Percentiles rank a stretch among this genome's conserved stretches.
Evolutionary conservation across 1,140 invertebrate species (phyloP).

Genomic region (Trichonephila inaurata): DNA sequence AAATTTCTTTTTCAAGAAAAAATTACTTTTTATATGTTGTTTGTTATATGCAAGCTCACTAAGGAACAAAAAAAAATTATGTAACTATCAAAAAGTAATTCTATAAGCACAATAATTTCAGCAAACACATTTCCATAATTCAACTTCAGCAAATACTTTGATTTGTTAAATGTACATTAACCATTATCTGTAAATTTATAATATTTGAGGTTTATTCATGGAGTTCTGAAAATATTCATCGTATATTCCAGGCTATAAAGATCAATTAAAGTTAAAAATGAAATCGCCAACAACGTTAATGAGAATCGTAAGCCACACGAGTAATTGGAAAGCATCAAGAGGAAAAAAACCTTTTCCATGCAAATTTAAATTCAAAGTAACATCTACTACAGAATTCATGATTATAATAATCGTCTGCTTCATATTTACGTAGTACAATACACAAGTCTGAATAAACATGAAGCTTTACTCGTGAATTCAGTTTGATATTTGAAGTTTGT

Average conservation of each 20-base stretch:
- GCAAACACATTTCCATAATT: too few relatives aligned
- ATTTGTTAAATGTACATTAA: neutral
- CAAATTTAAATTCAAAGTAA: too few relatives aligned
- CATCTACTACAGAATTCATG: neutral
- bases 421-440: neutral
- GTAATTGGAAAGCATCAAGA: too few relatives aligned
- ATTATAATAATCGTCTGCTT: neutral
- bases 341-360: too few relatives aligned
- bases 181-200: neutral
- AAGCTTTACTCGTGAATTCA: constrained; percentile 15
- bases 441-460: neutral
- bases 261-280: neutral
- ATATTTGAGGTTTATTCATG: neutral
- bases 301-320: too few relatives aligned
- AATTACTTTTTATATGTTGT: too few relatives aligned
- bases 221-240: neutral
- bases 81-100: too few relatives aligned
- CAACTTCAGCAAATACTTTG: too few relatives aligned
- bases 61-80: too few relatives aligned
- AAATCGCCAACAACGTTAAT: neutral
- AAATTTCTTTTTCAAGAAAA: too few relatives aligned
- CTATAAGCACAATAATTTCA: too few relatives aligned
- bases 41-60: too few relatives aligned
- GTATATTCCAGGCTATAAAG: neutral
- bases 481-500: neutral